Conservation (phyloP, 2,888 invertebrate genomes). For the Orthosia gracilis region DNA sequence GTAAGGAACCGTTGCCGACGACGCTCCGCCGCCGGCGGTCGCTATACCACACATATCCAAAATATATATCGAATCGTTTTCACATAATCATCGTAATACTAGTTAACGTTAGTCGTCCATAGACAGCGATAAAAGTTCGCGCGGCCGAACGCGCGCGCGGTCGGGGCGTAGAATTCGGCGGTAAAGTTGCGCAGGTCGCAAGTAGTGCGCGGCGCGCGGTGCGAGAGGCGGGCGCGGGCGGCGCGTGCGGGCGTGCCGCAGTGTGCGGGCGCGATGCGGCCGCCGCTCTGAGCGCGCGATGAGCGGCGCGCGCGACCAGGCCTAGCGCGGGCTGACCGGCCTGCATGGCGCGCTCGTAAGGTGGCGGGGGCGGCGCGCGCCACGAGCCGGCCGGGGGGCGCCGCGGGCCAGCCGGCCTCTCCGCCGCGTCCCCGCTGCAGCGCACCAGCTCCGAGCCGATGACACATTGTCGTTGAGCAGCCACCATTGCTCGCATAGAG, state of each 20-base stretch:
- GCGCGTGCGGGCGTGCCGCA: conserved; percentile 74
- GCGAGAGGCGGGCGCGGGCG: conserved; percentile 53
- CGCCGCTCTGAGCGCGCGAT: conserved; percentile 72
- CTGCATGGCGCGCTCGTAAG: conserved; percentile 74
- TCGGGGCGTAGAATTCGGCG: conserved; percentile 66
- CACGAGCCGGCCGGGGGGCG: conserved; percentile 86
- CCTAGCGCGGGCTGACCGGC: conserved; percentile 69
- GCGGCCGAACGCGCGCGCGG: conserved; percentile 64
- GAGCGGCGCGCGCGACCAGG: conserved; percentile 63
- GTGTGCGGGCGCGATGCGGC: conserved; percentile 74
- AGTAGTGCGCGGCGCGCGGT: conserved; percentile 71
- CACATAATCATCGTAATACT: conserved; percentile 68
- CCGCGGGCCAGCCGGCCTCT: conserved; percentile 85
- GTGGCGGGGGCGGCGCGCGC: conserved; percentile 71
- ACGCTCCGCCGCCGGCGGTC: conserved; percentile 64
- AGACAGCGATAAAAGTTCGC: conserved; percentile 55
- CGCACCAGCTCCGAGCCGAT: conserved; percentile 85
- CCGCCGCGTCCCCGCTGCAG: conserved; percentile 83
- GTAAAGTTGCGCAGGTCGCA: conserved; percentile 71
- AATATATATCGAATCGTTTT: conserved; percentile 70
- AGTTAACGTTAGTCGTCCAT: conserved; percentile 64
- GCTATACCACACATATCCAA: conserved; percentile 74
- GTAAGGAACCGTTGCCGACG: conserved; percentile 77
- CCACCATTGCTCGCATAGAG: conserved; percentile 99
- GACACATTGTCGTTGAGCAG: conserved; percentile 92